Base-by-base conservation (phyloP, 2,113 vertebrate species). In the Columba livia region DNA sequence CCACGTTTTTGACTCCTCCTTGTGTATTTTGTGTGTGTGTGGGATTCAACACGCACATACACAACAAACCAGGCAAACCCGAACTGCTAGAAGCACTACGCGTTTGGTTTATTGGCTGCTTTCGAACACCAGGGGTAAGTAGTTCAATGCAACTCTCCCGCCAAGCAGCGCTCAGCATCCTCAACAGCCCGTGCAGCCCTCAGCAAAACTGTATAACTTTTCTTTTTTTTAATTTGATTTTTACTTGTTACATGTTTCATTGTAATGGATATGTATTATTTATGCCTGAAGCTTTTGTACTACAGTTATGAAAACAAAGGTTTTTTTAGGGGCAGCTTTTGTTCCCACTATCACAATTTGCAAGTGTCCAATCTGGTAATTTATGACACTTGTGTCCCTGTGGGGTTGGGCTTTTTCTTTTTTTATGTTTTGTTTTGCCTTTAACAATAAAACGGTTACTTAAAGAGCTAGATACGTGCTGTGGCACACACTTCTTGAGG, bases 241-340 rank as follows among this genome's bases (percentile, higher is more conserved):
- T 77, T 11, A 11, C 62, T 57, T 69, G 70, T 54, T 1, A 21
- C 15, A 60, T 18, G 54, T 86, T 86, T 83, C 47, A 70, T 26
- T 78, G 32, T n/a, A 79, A 72, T 71, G 34, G 69, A 44, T 93
- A 95, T 80, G 94, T 94, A 79, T 29, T 93, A 95, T 80, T 95
- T 94, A 79, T 29, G 84, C 78, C 67, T 54, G 23, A 94, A 95
- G 67, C 71, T 86, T 93, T 94, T 93, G 71, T 87, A 79, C 34
- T 82, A 85, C 38, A 74, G 70, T 67, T 77, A 79, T 15, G 67
- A 91, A 83, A 94, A 70, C 34, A 79, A 72, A 78, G 36, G 32
- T 62, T 72, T 74, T 65, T 79, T 79, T 67, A 3, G 56, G 67
- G 57, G 42, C 74, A 78, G 85, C 72, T 95, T 95, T 94, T 95